Conservation (phyloP, 1,140 invertebrate genomes). For the Eriocheir sinensis region DNA sequence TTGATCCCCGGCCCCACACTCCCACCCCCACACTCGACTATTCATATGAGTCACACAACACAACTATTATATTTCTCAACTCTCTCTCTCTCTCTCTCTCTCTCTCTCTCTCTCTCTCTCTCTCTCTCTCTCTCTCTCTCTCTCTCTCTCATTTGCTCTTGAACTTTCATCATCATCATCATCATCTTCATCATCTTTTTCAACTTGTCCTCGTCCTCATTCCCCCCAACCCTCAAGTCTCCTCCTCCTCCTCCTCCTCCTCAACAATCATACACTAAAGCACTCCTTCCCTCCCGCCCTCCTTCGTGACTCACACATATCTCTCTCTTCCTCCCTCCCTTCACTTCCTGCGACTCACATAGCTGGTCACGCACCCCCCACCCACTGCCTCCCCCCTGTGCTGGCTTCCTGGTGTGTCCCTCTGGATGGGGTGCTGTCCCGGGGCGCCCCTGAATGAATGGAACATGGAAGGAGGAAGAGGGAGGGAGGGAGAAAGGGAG, state of each 20-base stretch:
- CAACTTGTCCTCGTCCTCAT: background rate
- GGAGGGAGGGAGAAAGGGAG: background rate
- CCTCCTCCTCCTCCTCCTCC: background rate
- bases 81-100: slow-evolving; percentile 32
- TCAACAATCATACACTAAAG: slow-evolving; percentile 25
- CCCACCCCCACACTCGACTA: background rate
- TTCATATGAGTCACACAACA: background rate
- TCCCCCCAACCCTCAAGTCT: background rate
- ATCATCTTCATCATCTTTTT: background rate
- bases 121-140: slow-evolving; percentile 2
- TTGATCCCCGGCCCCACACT: slow-evolving; percentile 13
- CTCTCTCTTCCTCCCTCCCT: background rate
- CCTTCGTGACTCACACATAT: background rate
- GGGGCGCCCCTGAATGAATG: slow-evolving; percentile 19
- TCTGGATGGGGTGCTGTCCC: slow-evolving; percentile 5
- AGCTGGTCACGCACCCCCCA: background rate
- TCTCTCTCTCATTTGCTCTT: background rate
- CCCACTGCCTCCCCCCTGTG: slow-evolving; percentile 17
- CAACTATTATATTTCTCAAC: slow-evolving; percentile 16
- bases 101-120: slow-evolving; percentile 19
- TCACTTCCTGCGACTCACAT: slow-evolving; percentile 1
- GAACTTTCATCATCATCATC: background rate
- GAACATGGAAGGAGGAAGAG: slow-evolving; percentile 11
- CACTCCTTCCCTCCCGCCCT: background rate
- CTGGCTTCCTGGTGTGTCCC: background rate